Evolutionary conservation across 2,113 vertebrate genomes (phyloP).

Genomic region (Eulemur rufifrons): DNA sequence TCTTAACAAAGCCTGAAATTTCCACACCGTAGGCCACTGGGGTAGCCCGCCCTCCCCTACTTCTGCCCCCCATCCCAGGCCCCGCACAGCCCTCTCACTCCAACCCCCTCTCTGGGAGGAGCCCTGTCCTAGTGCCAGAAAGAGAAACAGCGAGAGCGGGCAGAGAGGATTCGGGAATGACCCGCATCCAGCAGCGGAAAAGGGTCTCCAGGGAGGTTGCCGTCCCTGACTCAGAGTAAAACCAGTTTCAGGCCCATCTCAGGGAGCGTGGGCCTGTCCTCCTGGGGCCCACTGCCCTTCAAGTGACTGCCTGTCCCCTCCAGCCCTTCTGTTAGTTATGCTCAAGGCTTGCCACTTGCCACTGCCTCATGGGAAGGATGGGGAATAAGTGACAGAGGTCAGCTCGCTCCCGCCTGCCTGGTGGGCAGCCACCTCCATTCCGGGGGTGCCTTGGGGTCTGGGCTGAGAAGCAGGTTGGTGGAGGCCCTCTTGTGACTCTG

Average conservation of each 20-base stretch:
- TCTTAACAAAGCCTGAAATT: background rate
- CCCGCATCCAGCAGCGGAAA: background rate
- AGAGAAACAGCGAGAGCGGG: background rate
- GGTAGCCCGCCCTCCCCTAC: no score
- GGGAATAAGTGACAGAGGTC: background rate
- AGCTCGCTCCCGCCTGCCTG: background rate
- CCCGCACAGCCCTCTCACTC: background rate
- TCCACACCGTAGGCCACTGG: background rate
- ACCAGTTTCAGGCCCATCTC: background rate
- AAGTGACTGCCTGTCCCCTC: background rate
- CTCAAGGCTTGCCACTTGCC: background rate
- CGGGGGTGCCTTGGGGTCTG: background rate
- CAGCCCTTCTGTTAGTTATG: background rate
- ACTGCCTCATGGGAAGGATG: background rate
- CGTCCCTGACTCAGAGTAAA: background rate
- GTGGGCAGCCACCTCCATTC: background rate
- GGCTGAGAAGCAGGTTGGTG: background rate
- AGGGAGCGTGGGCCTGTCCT: background rate
- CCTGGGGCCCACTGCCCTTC: background rate
- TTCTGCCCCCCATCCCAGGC: background rate
- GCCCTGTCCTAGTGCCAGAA: background rate
- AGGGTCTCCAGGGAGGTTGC: background rate
- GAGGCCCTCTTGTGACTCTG: accelerated
- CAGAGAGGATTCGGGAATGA: background rate
- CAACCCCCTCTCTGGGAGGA: background rate